Conservation (phyloP, 2,888 invertebrate species). For the Brenthis daphne region DNA sequence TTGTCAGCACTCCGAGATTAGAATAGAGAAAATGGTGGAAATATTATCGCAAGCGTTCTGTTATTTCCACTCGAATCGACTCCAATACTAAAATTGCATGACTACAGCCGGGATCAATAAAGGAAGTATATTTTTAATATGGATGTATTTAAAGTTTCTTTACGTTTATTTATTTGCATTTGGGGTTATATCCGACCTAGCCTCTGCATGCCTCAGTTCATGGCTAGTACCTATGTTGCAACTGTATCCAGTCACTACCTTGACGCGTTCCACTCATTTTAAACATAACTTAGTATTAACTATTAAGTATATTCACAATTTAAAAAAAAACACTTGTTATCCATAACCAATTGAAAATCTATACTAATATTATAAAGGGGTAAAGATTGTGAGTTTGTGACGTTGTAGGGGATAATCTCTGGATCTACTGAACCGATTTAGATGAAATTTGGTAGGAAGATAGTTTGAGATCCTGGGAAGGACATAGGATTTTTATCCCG, state of each 20-base stretch:
- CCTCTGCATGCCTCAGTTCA: not conserved
- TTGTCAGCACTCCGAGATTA: constrained; percentile 44
- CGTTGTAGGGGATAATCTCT: too few species aligned
- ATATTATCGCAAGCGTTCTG: constrained; percentile 47
- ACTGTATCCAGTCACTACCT: not conserved
- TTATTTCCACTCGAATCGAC: constrained; percentile 53
- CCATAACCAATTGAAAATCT: too few species aligned
- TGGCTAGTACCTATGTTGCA: not conserved
- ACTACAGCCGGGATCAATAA: constrained; percentile 39
- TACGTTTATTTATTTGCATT: not conserved
- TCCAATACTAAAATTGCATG: constrained; percentile 50
- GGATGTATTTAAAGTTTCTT: not conserved
- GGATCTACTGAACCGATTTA: too few species aligned
- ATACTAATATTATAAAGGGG: too few species aligned
- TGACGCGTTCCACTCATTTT: not conserved
- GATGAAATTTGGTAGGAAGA: too few species aligned
- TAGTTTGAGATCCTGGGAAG: too few species aligned
- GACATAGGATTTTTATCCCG: too few species aligned
- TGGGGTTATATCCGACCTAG: constrained; percentile 1
- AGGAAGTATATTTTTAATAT: constrained; percentile 25
- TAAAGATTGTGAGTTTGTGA: too few species aligned
- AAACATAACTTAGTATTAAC: too few species aligned
- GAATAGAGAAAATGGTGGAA: constrained; percentile 54
- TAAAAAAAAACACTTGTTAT: too few species aligned
- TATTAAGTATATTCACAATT: too few species aligned